Evolutionary conservation across 2,113 vertebrate genomes (phyloP).

Genomic region (Rostratula benghalensis): DNA sequence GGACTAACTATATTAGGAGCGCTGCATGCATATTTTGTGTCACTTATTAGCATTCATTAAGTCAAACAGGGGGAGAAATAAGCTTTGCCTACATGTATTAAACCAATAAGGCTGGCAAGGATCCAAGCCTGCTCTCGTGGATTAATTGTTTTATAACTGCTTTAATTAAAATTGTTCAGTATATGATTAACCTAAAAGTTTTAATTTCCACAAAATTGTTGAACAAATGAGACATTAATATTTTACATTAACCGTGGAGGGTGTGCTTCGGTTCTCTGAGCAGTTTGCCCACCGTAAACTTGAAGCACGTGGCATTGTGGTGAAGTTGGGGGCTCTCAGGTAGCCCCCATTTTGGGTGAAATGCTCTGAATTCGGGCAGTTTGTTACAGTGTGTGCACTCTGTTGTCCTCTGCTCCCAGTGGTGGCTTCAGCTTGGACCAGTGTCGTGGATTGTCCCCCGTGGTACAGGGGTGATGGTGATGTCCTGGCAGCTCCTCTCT

Average conservation of each 20-base stretch:
- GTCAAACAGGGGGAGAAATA: conserved; percentile 74
- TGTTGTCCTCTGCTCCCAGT: neutral
- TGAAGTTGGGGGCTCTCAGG: neutral
- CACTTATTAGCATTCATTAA: conserved; percentile 86
- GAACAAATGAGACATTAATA: conserved; percentile 87
- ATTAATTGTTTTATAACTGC: conserved; percentile 87
- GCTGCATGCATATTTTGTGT: conserved; percentile 79
- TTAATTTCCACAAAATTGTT: conserved; percentile 83
- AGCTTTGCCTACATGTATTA: conserved; percentile 80
- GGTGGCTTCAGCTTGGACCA: neutral
- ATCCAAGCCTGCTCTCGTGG: conserved; percentile 77
- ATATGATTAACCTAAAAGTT: conserved; percentile 88
- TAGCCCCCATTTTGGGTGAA: neutral
- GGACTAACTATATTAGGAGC: conserved; percentile 79
- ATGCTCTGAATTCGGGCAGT: neutral
- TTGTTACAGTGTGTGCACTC: fast-evolving
- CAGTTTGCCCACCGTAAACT: conserved; percentile 32
- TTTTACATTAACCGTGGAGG: conserved; percentile 77
- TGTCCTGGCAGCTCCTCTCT: neutral
- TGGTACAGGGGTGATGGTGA: neutral
- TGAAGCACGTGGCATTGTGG: neutral
- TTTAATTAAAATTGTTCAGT: conserved; percentile 86
- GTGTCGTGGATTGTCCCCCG: neutral
- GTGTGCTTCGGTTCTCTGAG: conserved; percentile 52
- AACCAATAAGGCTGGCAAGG: conserved; percentile 80